A percentile compares a stretch with the other conserved stretches of the same genome.
These are phyloP conservation scores for Eupithecia vulgata DNA, from an alignment of 2,888 invertebrate species.

Conservation along the genomic window DNA sequence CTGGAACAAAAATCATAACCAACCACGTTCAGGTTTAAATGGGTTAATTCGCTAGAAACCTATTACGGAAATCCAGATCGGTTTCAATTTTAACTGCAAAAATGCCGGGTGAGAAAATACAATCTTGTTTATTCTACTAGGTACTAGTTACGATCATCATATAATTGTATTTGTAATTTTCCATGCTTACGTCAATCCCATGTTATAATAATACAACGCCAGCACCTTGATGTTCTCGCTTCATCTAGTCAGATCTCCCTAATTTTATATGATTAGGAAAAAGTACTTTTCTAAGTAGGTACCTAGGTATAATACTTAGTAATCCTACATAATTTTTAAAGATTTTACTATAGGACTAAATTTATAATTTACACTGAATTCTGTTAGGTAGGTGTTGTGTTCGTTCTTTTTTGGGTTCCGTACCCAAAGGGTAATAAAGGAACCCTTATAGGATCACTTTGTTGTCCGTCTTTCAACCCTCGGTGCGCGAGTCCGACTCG, in stretches of 20 bases:
- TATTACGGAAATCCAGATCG: constrained; percentile 25
- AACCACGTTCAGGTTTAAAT: constrained; percentile 22
- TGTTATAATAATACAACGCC: not conserved
- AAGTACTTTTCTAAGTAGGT: no score
- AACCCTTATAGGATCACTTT: no score
- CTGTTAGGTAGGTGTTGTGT: not conserved
- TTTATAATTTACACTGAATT: not conserved
- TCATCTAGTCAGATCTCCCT: not conserved
- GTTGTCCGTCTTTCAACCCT: no score
- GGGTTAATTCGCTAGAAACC: constrained; percentile 19
- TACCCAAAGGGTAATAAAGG: no score
- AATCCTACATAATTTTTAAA: not conserved
- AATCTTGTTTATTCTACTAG: constrained; percentile 19
- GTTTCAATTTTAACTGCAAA: constrained; percentile 30
- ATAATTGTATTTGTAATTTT: not conserved
- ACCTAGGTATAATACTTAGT: no score
- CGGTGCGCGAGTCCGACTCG: no score
- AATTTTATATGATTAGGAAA: no score
- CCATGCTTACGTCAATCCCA: not conserved
- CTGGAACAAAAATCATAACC: constrained; percentile 61
- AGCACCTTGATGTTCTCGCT: not conserved
- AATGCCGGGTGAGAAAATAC: constrained; percentile 17
- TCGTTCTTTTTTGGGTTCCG: not conserved
- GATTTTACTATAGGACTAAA: not conserved
- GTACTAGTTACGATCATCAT: constrained; percentile 8